Conservation (phyloP, 2,888 invertebrate genomes). For the Drosophila borealis region DNA sequence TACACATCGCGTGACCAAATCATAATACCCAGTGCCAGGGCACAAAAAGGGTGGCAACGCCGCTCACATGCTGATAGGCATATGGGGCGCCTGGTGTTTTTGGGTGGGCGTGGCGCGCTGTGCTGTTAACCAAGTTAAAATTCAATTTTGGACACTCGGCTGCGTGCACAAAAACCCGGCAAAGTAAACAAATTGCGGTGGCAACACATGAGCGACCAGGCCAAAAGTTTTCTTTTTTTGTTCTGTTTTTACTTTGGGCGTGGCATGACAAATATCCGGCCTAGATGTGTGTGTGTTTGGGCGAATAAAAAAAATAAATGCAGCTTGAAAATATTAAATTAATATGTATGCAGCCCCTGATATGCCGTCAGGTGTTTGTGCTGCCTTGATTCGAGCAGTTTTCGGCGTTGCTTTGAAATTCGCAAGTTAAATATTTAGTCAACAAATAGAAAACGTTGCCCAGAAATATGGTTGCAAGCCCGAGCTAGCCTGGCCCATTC, state of each 20-base stretch:
- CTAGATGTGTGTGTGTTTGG: background rate
- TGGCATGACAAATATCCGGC: conserved; percentile 40
- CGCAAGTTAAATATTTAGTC: conserved; percentile 68
- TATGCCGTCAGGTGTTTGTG: conserved; percentile 44
- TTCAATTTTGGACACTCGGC: conserved; percentile 72
- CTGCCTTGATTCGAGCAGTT: conserved; percentile 46
- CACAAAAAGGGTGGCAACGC: background rate
- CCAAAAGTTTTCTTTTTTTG: conserved; percentile 30
- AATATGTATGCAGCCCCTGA: conserved; percentile 54
- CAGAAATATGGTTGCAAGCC: background rate
- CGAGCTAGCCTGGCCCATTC: background rate
- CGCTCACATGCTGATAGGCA: conserved; percentile 18
- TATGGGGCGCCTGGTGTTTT: conserved; percentile 6
- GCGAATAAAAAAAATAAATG: conserved; percentile 1
- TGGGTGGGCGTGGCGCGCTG: conserved; percentile 38
- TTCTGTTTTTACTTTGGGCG: conserved; percentile 18
- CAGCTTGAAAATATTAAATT: conserved; percentile 53
- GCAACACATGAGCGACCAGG: conserved; percentile 64
- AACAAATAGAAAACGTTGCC: conserved; percentile 45
- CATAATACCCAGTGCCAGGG: too few species aligned
- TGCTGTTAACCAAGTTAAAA: conserved; percentile 70
- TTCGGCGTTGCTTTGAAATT: conserved; percentile 65
- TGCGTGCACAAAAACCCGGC: conserved; percentile 70
- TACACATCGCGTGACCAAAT: too few species aligned
- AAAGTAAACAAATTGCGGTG: conserved; percentile 75